Base-by-base conservation (phyloP, 2,113 vertebrate species). In the Urocolius indicus region DNA sequence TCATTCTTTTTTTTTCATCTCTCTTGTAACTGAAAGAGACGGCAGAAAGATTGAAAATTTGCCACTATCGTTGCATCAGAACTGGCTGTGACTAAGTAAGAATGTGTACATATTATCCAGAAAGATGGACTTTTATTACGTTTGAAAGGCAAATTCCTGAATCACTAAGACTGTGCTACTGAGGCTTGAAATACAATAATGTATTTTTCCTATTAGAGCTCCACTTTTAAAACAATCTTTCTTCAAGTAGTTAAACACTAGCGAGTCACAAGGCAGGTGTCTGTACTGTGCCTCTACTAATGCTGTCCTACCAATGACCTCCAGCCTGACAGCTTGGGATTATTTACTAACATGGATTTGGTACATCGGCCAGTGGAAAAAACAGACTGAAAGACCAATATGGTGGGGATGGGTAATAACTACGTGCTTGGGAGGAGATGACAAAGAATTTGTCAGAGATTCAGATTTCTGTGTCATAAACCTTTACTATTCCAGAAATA, bases 281-380 rank as follows among this genome's bases (percentile, higher is more conserved):
- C 69, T 89, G 67, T 46, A 54, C 51, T 22, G 46, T 87, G 84
- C 54, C 71, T 90, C 82, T 52, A 41, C 81, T 63, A 75, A 91
- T 38, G 26, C 52, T 78, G 92, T 89, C 94, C 95, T 95, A 95
- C 58, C 83, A 88, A 82, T 83, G 94, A 96, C 96, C 94, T 96
- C 92, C 84, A 95, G 77, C 24, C 54, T 84, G 93, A 91, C 84
- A 97, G 61, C 6, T 41, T 52, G 61, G 68, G 58, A 90, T 94
- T 94, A 95, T 93, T 96, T 92, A 96, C 91, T 93, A 95, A 94
- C 68, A 79, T 68, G 87, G 86, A 96, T 94, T 69, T 85, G 77
- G 55, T 78, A 66, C 76, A n/a, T 29, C 67, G 68, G 78, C 86
- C 78, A 90, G 69, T 21, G 54, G 34, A 91, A 86, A 22, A 88